phyloP scores from a whole-genome alignment of 2,888 invertebrate genomes.

The Spilosoma lubricipeda region DNA sequence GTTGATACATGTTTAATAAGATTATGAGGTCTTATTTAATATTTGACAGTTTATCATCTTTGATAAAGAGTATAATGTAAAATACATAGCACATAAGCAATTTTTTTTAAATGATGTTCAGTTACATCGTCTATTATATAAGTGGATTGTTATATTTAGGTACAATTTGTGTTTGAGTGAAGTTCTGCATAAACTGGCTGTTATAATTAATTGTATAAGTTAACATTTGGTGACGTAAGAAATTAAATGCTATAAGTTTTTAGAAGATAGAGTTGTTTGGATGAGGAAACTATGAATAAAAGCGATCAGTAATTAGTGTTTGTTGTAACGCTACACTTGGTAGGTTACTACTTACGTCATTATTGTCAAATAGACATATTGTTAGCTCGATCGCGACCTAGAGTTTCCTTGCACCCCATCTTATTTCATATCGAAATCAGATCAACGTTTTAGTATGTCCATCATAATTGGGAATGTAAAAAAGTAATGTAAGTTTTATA shows the following conservation, averaged over 20 bases:
- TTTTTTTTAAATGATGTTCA: constrained; percentile 31
- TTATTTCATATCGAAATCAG: constrained; percentile 26
- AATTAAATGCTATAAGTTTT: constrained; percentile 36
- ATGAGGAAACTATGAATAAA: background rate
- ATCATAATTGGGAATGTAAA: constrained; percentile 68
- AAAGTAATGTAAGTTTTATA: constrained; percentile 77
- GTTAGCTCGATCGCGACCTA: constrained; percentile 28
- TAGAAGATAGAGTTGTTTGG: constrained; percentile 24
- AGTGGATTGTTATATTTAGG: constrained; percentile 48
- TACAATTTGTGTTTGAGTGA: constrained; percentile 35
- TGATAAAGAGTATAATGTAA: constrained; percentile 29
- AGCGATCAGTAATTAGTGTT: background rate
- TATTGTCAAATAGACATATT: constrained; percentile 4
- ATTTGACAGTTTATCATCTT: constrained; percentile 35
- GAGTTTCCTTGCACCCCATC: constrained; percentile 16
- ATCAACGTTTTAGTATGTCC: constrained; percentile 33
- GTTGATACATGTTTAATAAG: constrained; percentile 34
- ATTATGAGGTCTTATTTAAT: constrained; percentile 49
- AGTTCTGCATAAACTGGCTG: constrained; percentile 42
- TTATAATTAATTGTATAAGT: constrained; percentile 39
- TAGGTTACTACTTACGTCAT: constrained; percentile 15
- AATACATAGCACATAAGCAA: constrained; percentile 34
- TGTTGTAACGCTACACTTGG: constrained; percentile 18
- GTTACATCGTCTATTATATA: constrained; percentile 33
- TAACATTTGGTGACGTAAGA: constrained; percentile 27